A percentile compares a stretch with the other conserved stretches of the same genome.
Conservation (phyloP, 2,797 vertebrate species). For the Myiotriccus ornatus region DNA sequence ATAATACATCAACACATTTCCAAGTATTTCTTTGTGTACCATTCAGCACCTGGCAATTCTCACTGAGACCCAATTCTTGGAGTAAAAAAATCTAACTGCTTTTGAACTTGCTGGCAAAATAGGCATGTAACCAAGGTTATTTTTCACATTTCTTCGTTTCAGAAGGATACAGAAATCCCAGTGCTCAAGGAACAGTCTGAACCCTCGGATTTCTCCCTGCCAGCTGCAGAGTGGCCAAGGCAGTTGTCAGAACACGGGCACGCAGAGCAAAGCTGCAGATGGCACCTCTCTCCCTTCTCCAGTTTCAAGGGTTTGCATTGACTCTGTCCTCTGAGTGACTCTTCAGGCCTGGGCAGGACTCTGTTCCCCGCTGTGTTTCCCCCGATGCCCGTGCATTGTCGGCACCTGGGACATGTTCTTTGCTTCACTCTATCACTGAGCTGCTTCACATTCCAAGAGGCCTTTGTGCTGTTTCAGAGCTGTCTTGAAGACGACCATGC, state of each 20-base stretch:
- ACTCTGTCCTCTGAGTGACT: neutral
- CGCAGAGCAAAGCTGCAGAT: neutral
- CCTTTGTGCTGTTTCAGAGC: constrained; percentile 28
- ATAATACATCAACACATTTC: no score
- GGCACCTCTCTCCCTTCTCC: neutral
- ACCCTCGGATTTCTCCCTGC: no score
- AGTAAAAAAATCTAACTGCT: neutral
- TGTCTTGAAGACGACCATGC: constrained; percentile 50
- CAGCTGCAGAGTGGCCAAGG: neutral
- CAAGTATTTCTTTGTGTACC: neutral
- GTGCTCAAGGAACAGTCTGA: neutral
- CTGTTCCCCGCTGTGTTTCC: neutral
- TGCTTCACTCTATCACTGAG: neutral
- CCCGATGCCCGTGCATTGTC: neutral
- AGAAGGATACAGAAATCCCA: neutral
- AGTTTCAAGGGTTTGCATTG: neutral
- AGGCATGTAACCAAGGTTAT: neutral
- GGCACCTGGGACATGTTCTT: neutral
- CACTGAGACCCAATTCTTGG: neutral
- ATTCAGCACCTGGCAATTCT: neutral
- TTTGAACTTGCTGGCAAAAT: neutral
- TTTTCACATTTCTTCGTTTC: neutral
- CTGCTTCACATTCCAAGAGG: neutral
- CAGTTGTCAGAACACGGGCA: neutral
- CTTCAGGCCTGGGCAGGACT: neutral